Conservation (phyloP, 2,888 invertebrate genomes). For the Drosophila merina region DNA sequence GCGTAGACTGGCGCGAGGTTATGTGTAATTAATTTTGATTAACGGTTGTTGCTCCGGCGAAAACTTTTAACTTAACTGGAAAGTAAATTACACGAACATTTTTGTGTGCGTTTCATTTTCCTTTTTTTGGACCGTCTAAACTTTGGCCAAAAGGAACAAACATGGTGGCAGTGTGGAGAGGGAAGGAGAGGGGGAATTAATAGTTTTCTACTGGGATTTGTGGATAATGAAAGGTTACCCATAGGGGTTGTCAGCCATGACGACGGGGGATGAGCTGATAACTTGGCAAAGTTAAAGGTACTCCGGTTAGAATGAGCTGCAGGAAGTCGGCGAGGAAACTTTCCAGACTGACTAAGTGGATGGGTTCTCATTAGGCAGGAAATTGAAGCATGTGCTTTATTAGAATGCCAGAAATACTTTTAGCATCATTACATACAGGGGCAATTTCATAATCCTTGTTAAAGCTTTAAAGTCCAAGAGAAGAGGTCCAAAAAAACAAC, state of each 20-base stretch:
- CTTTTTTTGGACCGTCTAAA: constrained; percentile 17
- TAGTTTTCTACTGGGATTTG: constrained; percentile 30
- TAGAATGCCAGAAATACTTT: constrained; percentile 6
- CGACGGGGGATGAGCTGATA: constrained; percentile 14
- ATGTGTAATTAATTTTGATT: constrained; percentile 78
- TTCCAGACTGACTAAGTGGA: constrained; percentile 17
- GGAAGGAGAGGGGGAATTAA: constrained; percentile 7
- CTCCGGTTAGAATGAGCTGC: not conserved
- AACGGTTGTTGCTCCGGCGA: constrained; percentile 59
- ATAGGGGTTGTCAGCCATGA: constrained; percentile 29
- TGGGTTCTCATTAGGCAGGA: constrained; percentile 1
- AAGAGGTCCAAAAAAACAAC: too few relatives aligned
- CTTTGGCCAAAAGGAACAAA: constrained; percentile 3
- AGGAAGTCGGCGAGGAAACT: constrained; percentile 11
- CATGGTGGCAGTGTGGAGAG: not conserved
- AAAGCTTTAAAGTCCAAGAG: not conserved
- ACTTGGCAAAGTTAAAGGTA: constrained; percentile 18
- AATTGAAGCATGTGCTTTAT: constrained; percentile 16
- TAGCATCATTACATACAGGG: not conserved
- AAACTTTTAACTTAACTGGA: constrained; percentile 66
- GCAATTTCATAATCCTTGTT: not conserved
- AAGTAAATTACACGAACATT: constrained; percentile 41
- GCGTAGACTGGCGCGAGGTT: constrained; percentile 36
- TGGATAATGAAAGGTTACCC: constrained; percentile 44
- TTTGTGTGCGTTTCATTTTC: constrained; percentile 28